Percentiles rank a stretch among this genome's conserved stretches.
phyloP scores from a whole-genome alignment of 2,113 vertebrate species.

The Erpornis zantholeuca region DNA sequence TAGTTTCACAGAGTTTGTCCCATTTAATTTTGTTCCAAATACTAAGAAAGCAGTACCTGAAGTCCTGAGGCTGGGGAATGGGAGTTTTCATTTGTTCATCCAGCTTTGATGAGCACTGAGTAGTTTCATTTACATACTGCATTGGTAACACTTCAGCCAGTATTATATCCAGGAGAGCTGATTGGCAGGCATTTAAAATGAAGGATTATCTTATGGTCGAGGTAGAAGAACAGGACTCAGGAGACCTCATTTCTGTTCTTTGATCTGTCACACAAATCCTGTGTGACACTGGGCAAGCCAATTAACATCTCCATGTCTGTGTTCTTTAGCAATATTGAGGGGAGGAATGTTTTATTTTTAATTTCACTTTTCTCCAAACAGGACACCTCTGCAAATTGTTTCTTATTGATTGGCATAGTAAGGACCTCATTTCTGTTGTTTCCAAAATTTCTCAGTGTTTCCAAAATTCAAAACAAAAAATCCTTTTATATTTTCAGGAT shows the following conservation, averaged over 20 bases:
- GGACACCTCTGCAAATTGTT: background rate
- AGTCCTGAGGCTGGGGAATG: background rate
- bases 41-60: background rate
- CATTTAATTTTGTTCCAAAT: background rate
- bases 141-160: background rate
- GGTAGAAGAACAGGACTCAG: background rate
- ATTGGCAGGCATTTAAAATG: slow-evolving; percentile 6
- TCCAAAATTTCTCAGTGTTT: background rate
- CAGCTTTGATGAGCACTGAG: background rate
- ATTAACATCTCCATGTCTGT: background rate
- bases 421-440: background rate
- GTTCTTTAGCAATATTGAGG: background rate
- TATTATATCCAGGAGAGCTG: background rate
- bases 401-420: background rate
- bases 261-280: background rate
- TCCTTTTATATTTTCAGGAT: background rate
- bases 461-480: background rate
- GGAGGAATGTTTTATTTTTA: background rate
- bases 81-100: background rate
- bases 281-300: background rate
- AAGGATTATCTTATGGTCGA: background rate
- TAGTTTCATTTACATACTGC: background rate
- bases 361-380: background rate
- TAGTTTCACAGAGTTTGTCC: background rate
- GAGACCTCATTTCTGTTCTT: slow-evolving; percentile 21